These are phyloP conservation scores for Matsumyia berberina DNA, from an alignment of 2,888 invertebrate genomes.

Conservation along the genomic window DNA sequence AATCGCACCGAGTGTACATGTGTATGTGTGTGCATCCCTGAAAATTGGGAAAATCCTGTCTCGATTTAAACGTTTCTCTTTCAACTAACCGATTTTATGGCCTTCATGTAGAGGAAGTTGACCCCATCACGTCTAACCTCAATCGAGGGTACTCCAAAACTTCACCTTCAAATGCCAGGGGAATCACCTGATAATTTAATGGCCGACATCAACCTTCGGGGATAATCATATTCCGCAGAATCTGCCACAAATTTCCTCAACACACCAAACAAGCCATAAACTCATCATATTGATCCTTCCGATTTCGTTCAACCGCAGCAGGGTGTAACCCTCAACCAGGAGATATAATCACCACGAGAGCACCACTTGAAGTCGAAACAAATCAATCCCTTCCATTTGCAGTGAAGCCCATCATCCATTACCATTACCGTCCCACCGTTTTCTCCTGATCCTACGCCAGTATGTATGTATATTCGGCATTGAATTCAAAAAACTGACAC, in stretches of 20 bases:
- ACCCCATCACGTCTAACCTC: not conserved
- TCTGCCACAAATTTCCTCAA: conserved; percentile 56
- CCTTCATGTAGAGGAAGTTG: too few species aligned
- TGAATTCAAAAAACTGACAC: conserved; percentile 42
- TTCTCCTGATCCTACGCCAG: not conserved
- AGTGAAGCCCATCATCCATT: conserved; percentile 67
- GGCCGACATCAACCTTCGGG: conserved; percentile 26
- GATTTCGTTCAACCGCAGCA: conserved; percentile 63
- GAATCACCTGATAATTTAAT: conserved; percentile 52
- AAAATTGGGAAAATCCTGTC: not conserved
- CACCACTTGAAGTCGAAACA: conserved; percentile 74
- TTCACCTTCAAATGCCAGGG: conserved; percentile 20
- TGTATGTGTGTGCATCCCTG: not conserved
- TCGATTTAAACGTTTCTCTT: too few species aligned
- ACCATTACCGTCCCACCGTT: conserved; percentile 4
- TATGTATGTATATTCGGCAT: conserved; percentile 30
- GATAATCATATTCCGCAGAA: conserved; percentile 52
- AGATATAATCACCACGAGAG: conserved; percentile 61
- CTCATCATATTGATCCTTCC: conserved; percentile 70
- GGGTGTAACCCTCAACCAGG: conserved; percentile 46
- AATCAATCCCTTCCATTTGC: conserved; percentile 74
- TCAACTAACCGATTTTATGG: too few species aligned
- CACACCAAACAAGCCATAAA: conserved; percentile 45
- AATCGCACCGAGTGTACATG: not conserved
- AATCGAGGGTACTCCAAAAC: not conserved